phyloP scores from a whole-genome alignment of 2,797 vertebrate species.

The Cephalopachus bancanus region DNA sequence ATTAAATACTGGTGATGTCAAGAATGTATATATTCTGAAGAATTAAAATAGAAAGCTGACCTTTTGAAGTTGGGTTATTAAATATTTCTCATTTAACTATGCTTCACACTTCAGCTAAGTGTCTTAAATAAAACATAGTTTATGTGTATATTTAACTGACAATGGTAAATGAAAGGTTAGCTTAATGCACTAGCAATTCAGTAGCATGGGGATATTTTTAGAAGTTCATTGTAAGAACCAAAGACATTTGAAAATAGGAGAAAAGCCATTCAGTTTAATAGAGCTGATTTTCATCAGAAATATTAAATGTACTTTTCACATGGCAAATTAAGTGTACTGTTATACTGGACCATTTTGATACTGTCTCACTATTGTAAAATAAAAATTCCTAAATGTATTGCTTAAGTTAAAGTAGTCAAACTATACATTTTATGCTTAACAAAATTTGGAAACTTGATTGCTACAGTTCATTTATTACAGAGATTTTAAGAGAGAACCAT shows the following conservation, averaged over 20 bases:
- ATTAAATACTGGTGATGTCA: slow-evolving; percentile 64
- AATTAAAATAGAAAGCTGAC: slow-evolving; percentile 78
- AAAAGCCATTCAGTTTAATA: slow-evolving; percentile 78
- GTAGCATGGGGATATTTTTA: slow-evolving; percentile 71
- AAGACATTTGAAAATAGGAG: slow-evolving; percentile 77
- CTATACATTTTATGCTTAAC: slow-evolving; percentile 81
- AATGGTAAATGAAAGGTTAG: slow-evolving; percentile 68
- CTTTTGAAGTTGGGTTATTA: slow-evolving; percentile 78
- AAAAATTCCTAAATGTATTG: slow-evolving; percentile 38
- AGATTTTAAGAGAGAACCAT: slow-evolving; percentile 66
- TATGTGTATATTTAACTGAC: slow-evolving; percentile 75
- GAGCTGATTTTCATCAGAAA: slow-evolving; percentile 76
- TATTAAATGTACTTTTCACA: slow-evolving; percentile 81
- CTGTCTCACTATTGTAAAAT: slow-evolving; percentile 71
- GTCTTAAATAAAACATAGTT: slow-evolving; percentile 67
- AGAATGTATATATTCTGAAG: slow-evolving; percentile 68
- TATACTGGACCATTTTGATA: slow-evolving; percentile 63
- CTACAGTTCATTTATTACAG: slow-evolving; percentile 78
- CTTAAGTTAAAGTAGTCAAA: slow-evolving; percentile 69
- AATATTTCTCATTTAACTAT: slow-evolving; percentile 76
- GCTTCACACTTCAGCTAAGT: slow-evolving; percentile 78
- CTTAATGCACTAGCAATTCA: slow-evolving; percentile 75
- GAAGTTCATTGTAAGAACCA: slow-evolving; percentile 74
- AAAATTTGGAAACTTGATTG: slow-evolving; percentile 83
- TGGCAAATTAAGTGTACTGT: slow-evolving; percentile 78